A percentile compares a stretch with the other conserved stretches of the same genome.
These are phyloP conservation scores for Spodoptera picta DNA, from an alignment of 2,888 invertebrate species.

Conservation along the genomic window DNA sequence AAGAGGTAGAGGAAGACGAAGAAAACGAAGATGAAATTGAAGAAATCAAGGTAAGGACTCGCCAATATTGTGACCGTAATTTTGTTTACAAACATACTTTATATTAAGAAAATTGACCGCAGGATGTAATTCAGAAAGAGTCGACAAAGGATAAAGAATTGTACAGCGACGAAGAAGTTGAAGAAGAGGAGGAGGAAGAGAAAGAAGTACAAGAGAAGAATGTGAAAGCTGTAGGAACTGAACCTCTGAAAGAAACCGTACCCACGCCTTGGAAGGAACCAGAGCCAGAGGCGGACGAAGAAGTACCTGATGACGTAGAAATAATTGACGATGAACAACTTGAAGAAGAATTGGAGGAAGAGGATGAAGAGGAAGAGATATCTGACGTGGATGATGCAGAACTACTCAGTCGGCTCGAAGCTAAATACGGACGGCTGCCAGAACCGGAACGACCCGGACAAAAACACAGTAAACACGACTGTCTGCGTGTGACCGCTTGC, in stretches of 20 bases:
- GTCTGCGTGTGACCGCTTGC: constrained; percentile 59
- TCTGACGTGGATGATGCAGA: constrained; percentile 92
- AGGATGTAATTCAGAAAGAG: constrained; percentile 56
- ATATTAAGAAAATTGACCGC: constrained; percentile 44
- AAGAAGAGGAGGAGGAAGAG: constrained; percentile 69
- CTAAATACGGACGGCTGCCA: constrained; percentile 92
- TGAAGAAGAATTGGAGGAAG: constrained; percentile 83
- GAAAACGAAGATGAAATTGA: constrained; percentile 66
- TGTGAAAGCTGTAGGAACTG: constrained; percentile 64
- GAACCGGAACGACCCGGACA: constrained; percentile 84
- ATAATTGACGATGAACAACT: constrained; percentile 84
- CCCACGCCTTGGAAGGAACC: constrained; percentile 45
- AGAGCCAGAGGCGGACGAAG: constrained; percentile 70
- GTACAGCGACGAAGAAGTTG: constrained; percentile 79
- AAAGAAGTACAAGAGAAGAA: constrained; percentile 61
- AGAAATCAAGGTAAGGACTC: constrained; percentile 57
- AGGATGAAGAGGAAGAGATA: constrained; percentile 85
- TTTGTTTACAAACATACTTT: constrained; percentile 18
- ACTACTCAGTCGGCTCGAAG: constrained; percentile 91
- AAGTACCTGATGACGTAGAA: constrained; percentile 81
- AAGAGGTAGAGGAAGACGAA: constrained; percentile 68
- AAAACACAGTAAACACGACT: constrained; percentile 81
- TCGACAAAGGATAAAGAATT: constrained; percentile 70
- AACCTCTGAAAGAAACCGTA: constrained; percentile 65
- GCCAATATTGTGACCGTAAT: constrained; percentile 8